phyloP scores from a whole-genome alignment of 2,113 vertebrate species.

The Phrynosoma platyrhinos region DNA sequence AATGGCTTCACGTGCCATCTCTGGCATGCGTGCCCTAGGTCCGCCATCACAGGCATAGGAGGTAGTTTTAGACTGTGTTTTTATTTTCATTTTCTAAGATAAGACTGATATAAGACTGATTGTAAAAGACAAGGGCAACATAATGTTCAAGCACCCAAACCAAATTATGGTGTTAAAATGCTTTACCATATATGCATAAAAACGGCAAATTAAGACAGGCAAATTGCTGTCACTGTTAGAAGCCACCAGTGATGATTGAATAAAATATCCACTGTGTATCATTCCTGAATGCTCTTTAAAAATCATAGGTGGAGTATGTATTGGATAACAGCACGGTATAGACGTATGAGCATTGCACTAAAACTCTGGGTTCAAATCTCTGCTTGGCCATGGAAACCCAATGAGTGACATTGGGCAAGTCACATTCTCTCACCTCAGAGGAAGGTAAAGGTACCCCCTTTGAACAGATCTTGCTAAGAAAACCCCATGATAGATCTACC shows the following conservation, averaged over 20 bases:
- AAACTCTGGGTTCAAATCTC: too few relatives aligned
- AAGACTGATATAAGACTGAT: rapidly evolving
- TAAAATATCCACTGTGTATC: background rate
- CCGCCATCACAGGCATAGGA: background rate
- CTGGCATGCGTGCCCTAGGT: too few relatives aligned
- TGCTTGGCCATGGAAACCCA: too few relatives aligned
- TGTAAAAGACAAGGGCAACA: background rate
- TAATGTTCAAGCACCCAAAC: background rate
- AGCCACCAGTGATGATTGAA: background rate
- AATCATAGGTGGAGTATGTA: background rate
- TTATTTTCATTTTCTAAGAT: rapidly evolving
- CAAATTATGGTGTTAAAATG: background rate
- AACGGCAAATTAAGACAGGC: background rate
- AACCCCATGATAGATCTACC: too few relatives aligned
- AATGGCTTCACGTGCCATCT: too few relatives aligned
- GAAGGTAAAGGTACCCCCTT: too few relatives aligned
- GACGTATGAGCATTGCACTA: too few relatives aligned
- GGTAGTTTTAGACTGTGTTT: background rate
- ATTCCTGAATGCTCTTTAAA: background rate
- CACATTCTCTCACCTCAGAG: too few relatives aligned
- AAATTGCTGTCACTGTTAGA: background rate
- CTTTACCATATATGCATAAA: background rate
- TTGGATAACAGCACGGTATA: background rate
- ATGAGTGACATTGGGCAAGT: too few relatives aligned
- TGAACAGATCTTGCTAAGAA: too few relatives aligned